These are phyloP conservation scores for Streptopelia turtur DNA, from an alignment of 2,797 vertebrate genomes.

Conservation along the genomic window DNA sequence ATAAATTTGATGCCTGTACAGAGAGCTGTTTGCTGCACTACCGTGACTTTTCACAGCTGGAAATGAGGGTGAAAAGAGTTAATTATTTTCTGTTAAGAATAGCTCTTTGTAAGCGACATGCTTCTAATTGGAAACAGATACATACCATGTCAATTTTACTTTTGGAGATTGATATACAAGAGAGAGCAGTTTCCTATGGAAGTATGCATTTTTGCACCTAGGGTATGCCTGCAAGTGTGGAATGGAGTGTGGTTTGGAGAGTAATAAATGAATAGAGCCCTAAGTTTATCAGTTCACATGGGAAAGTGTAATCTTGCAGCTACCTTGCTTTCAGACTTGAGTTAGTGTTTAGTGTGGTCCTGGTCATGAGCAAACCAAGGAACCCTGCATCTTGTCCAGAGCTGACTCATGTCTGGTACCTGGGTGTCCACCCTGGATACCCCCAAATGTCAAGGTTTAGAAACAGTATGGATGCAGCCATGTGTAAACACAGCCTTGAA, in stretches of 20 bases:
- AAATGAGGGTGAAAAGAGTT: neutral
- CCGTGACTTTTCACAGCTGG: neutral
- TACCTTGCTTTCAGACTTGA: neutral
- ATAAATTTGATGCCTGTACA: neutral
- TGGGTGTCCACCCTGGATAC: neutral
- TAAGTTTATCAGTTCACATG: rapidly evolving
- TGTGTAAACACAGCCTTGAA: neutral
- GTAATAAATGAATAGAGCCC: neutral
- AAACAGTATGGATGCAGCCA: neutral
- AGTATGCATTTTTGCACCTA: neutral
- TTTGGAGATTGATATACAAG: neutral
- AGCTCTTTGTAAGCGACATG: neutral
- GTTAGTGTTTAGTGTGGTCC: neutral
- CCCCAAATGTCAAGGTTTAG: neutral
- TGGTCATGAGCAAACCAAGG: neutral
- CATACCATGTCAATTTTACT: neutral
- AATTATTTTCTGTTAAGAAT: neutral
- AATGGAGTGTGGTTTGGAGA: neutral
- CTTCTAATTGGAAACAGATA: neutral
- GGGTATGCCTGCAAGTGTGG: neutral
- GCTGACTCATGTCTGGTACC: neutral
- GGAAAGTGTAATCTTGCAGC: neutral
- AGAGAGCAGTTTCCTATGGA: neutral
- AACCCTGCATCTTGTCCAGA: rapidly evolving
- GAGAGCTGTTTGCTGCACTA: neutral